A percentile compares a stretch with the other conserved stretches of the same genome.
Conservation (phyloP, 2,888 invertebrate genomes). For the Meteorus colon region DNA sequence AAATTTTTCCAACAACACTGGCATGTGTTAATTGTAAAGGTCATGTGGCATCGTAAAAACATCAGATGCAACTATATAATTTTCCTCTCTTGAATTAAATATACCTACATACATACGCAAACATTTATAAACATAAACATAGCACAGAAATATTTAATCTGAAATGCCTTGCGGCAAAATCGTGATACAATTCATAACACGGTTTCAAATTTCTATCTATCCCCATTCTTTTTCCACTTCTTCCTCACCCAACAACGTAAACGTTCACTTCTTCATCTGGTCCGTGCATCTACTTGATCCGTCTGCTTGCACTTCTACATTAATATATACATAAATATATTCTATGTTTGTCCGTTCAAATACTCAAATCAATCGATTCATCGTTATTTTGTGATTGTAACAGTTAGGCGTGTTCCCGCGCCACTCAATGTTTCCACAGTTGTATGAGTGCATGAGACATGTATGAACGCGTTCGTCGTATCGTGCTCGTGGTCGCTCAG, state of each 20-base stretch:
- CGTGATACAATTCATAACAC: background rate
- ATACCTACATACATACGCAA: background rate
- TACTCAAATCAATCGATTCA: background rate
- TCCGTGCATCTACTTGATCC: background rate
- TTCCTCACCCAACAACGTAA: background rate
- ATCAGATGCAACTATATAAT: background rate
- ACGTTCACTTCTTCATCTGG: background rate
- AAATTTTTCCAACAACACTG: background rate
- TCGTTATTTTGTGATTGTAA: background rate
- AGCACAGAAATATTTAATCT: background rate
- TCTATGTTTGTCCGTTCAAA: background rate
- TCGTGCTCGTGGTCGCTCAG: constrained; percentile 42
- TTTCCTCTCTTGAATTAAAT: background rate
- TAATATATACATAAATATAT: background rate
- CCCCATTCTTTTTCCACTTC: background rate
- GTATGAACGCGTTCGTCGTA: constrained; percentile 4
- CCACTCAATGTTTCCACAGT: background rate
- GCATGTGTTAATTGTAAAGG: constrained; percentile 14
- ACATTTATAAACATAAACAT: background rate
- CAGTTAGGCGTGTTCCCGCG: background rate
- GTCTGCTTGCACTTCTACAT: background rate
- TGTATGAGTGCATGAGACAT: background rate
- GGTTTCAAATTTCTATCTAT: background rate
- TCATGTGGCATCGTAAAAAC: constrained; percentile 5
- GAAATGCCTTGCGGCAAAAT: background rate